Evolutionary conservation across 2,113 vertebrate genomes (phyloP), one percentile per base, ranked within the genome.

Genomic region (Natator depressus): DNA sequence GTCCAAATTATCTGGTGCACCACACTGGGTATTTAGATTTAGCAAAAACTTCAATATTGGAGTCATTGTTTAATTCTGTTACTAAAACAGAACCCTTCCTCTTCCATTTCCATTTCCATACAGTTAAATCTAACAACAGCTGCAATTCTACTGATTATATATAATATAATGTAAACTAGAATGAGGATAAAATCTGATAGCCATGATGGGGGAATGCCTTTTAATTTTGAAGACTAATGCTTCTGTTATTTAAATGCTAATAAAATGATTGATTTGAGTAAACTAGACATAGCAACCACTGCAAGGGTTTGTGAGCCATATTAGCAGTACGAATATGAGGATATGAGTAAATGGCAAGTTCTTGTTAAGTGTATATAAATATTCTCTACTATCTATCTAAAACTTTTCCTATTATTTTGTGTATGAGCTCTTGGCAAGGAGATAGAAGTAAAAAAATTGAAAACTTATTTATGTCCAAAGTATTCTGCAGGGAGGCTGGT

Each of bases 261-360:
- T 86, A 57, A 76, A 91, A 49, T 85, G 89, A 69, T 81, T 86
- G 79, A 47, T 54, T 76, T 76, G 35, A 82, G 42, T 57, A 91
- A 80, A 25, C 38, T 25, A 31, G 85, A 86, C 24, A 49, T n/a
- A 53, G 76, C 12, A 59, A 69, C 25, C n/a, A 69, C 38, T 42
- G 38, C 38, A 47, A 49, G 20, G 47, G 10, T 50, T 59, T 47
- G 57, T 50, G n/a, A 62, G 78, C 42, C 69, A 42, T 31, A 55
- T 14, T 55, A 81, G 22, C 38, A 42, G 79, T 47, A 16, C 54
- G n/a, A 49, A 89, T 29, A 11, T 54, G 42, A 19, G 8, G 24
- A 72, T 72, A 75, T 42, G 62, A 82, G 46, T 72, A 50, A 59
- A 50, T 86, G 76, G 53, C 38, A 76, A 29, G 49, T 80, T 88